These are phyloP conservation scores for Pitangus sulphuratus DNA, from an alignment of 2,797 vertebrate species.

Conservation along the genomic window DNA sequence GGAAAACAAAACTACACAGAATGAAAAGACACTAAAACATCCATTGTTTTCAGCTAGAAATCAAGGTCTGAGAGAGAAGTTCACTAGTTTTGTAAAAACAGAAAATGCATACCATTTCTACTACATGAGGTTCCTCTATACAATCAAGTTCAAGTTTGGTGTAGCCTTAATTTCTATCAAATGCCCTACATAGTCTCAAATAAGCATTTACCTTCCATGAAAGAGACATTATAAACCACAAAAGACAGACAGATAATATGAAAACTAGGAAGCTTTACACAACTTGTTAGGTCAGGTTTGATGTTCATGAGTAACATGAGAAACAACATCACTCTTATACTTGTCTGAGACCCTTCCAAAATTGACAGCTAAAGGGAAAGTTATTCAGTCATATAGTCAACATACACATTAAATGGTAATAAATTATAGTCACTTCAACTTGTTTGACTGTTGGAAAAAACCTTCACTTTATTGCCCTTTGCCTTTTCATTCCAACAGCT, in stretches of 20 bases:
- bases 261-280: background rate
- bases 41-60: background rate
- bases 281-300: background rate
- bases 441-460: background rate
- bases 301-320: background rate
- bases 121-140: background rate
- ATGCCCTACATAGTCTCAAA: background rate
- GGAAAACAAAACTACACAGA: background rate
- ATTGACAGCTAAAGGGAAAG: background rate
- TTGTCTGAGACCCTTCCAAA: background rate
- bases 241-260: background rate
- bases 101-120: background rate
- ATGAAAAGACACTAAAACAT: background rate
- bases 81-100: background rate
- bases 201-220: background rate
- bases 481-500: background rate
- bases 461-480: background rate
- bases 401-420: rapidly evolving
- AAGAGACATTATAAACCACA: background rate
- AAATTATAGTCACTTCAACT: background rate
- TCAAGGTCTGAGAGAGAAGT: background rate
- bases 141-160: background rate
- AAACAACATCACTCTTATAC: background rate
- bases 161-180: background rate
- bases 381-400: background rate